Base-by-base conservation (phyloP, 2,888 invertebrate genomes). In the Mylabris sibirica region DNA sequence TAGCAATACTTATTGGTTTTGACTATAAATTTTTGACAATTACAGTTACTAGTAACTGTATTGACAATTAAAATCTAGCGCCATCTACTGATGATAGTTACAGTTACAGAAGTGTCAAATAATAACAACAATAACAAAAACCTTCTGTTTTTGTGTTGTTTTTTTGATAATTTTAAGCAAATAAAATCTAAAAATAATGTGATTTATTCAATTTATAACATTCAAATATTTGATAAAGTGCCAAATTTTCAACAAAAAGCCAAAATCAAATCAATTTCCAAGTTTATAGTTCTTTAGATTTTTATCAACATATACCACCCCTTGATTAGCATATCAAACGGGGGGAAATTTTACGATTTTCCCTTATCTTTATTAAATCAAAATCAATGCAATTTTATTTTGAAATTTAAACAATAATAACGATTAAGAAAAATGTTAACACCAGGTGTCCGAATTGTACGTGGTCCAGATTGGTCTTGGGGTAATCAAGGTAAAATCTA, bases 401-500 rank as follows among this genome's bases (percentile, higher is more conserved):
- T 8, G 30, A 30, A 30, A 30, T 30, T 30, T 30, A 4, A 30
- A 30, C 30, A 3, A 30, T 30, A 20, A 20, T n/a, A 41, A 41
- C 11, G 11, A n/a, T n/a, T 35, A n/a, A 41, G 3, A 44, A 53
- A 59, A 71, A 90, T 89, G 89, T 81, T 91, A 82, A 89, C 90
- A 77, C 89, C 91, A 61, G 94, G 94, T 57, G 86, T 93, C 71
- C 86, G 93, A 75, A 93, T 94, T 66, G 92, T 94, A 11, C 87
- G 94, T 65, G 94, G 94, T 17, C 91, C 91, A 41, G 93, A 94
- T 84, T 95, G 94, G 94, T 89, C 90, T 81, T 94, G 94, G 94
- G 89, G 88, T 65, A 90, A 92, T 83, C 94, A 94, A 88, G 89
- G 89, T 89, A 84, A 79, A 67, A 67, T 24, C 24, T 2, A 38